Percentiles rank a stretch among this genome's conserved stretches.
Conservation (phyloP, 2,113 vertebrate genomes). For the Sminthopsis crassicaudata region DNA sequence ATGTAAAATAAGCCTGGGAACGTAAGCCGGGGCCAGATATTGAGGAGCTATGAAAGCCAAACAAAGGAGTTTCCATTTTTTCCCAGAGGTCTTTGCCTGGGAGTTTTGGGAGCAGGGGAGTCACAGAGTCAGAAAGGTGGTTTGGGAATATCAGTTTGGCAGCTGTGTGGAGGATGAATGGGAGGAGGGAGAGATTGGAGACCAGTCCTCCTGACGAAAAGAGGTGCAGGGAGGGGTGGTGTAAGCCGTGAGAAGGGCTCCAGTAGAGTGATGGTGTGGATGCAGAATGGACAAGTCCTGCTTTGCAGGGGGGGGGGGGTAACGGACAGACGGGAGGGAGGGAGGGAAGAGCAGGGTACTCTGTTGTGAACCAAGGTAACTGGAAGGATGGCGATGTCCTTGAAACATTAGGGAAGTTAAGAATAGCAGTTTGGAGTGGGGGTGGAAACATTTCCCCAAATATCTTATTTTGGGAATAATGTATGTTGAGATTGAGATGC, state of each 20-base stretch:
- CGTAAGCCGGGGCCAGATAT: not conserved
- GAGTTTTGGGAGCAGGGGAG: not conserved
- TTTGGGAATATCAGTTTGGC: not conserved
- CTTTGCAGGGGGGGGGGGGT: not conserved
- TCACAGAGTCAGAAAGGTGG: not conserved
- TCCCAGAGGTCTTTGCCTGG: not conserved
- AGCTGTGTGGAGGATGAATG: not conserved
- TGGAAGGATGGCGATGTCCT: not conserved
- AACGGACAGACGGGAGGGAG: too few species aligned
- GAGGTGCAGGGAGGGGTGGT: not conserved
- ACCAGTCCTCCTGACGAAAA: not conserved
- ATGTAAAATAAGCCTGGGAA: not conserved
- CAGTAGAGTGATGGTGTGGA: not conserved
- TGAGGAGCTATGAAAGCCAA: not conserved
- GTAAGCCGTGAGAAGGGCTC: not conserved
- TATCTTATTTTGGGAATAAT: not conserved
- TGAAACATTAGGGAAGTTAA: not conserved
- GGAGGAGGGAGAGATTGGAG: not conserved
- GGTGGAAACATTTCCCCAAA: too few species aligned
- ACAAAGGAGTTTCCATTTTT: not conserved
- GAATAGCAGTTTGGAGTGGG: not conserved
- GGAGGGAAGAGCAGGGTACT: not conserved
- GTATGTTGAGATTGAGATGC: not conserved
- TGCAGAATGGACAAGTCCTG: not conserved
- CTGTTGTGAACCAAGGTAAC: not conserved